A percentile compares a stretch with the other conserved stretches of the same genome.
Conservation (phyloP, 2,888 invertebrate genomes). For the Ptychoptera albimana region DNA sequence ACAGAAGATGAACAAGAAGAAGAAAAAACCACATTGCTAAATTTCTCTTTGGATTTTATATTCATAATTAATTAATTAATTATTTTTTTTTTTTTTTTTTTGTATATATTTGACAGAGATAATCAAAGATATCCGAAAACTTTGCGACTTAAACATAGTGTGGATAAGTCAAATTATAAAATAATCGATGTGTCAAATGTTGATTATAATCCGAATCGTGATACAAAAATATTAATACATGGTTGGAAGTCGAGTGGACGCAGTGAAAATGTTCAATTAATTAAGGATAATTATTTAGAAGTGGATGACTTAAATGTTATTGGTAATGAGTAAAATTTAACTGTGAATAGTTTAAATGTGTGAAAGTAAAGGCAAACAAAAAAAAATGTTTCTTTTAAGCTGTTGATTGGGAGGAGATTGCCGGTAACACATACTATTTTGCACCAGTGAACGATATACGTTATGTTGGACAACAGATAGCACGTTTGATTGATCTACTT, state of each 20-base stretch:
- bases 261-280: constrained; percentile 26
- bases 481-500: constrained; percentile 14
- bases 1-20: neutral
- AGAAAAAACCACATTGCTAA: too few species aligned
- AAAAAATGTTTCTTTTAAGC: constrained; percentile 12
- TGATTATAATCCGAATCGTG: constrained; percentile 15
- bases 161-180: too few species aligned
- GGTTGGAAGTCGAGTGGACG: constrained; percentile 23
- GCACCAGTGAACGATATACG: constrained; percentile 25
- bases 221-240: constrained; percentile 9
- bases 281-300: constrained; percentile 24
- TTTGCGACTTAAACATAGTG: too few species aligned
- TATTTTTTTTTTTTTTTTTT: too few species aligned
- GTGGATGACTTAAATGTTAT: constrained; percentile 14
- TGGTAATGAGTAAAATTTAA: too few species aligned
- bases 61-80: too few species aligned
- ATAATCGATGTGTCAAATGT: too few species aligned
- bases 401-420: constrained; percentile 28
- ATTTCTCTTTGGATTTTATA: too few species aligned
- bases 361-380: neutral
- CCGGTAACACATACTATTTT: constrained; percentile 26
- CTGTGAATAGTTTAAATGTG: neutral
- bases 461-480: constrained; percentile 26
- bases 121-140: too few species aligned
- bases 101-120: too few species aligned